Percentiles rank a stretch among this genome's conserved stretches.
phyloP scores from a whole-genome alignment of 2,113 vertebrate genomes.

The Polypterus bichir region DNA sequence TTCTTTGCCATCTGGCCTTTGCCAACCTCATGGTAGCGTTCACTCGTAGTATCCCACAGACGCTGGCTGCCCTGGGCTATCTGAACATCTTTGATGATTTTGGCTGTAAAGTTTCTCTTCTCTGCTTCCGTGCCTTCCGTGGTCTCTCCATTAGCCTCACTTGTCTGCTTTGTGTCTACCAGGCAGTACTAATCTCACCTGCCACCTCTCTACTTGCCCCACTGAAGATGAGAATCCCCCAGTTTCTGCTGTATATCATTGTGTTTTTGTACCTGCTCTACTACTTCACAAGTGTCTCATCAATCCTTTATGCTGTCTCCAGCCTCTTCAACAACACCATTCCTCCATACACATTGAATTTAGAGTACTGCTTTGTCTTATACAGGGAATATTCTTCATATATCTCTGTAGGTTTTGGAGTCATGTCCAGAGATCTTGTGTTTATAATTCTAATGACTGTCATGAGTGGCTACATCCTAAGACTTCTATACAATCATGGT shows the following conservation, averaged over 20 bases:
- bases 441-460: too few relatives aligned
- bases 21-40: too few relatives aligned
- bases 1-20: too few relatives aligned
- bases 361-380: constrained; percentile 14
- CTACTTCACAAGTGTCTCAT: background rate
- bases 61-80: constrained; percentile 7
- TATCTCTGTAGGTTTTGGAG: constrained; percentile 10
- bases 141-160: constrained; percentile 14
- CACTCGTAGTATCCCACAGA: too few relatives aligned
- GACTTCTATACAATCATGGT: constrained; percentile 13
- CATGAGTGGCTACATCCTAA: background rate
- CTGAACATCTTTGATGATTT: constrained; percentile 14
- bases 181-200: constrained; percentile 12
- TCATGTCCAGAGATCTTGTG: background rate
- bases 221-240: constrained; percentile 8
- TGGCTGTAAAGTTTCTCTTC: constrained; percentile 12
- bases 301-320: constrained; percentile 7
- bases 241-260: constrained; percentile 7
- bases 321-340: background rate
- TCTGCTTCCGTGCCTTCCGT: constrained; percentile 7
- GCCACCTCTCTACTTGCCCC: constrained; percentile 1
- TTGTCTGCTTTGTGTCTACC: background rate
- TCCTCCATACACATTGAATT: constrained; percentile 8
- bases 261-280: constrained; percentile 6
- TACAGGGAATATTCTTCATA: constrained; percentile 9